Evolutionary conservation across 2,113 vertebrate genomes (phyloP), one percentile per base, ranked within the genome.

Genomic region (Marcusenius ussheri): DNA sequence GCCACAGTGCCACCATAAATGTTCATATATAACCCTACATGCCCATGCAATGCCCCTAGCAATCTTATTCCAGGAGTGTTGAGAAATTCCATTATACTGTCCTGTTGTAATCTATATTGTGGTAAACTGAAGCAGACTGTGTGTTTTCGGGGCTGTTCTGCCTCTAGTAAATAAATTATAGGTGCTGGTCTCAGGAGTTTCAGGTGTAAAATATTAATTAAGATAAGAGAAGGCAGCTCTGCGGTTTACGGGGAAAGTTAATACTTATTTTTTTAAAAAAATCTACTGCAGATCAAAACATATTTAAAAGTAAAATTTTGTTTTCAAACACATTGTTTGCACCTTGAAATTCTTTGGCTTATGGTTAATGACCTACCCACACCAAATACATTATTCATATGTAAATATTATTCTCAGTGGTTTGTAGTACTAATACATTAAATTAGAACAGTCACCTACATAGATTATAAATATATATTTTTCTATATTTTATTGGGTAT

Each of bases 201-300:
- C 47, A 86, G 83, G 24, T 86, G 45, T 86, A 24, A 86, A 86
- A 86, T 49, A 49, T 86, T 47, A 47, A 85, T 85, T 85, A 85
- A 47, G 46, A 85, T 42, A 85, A 85, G 46, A 85, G 45, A 27
- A 27, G 42, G 11, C 35, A 80, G 74, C 10, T 39, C 31, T 80
- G 35, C 10, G 0, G 74, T 19, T 42, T 42, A 15, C 6, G 0
- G 10, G 35, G 35, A 80, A 80, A 80, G 35, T 42, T 15, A 74
- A 77, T 77, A 39, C 66, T 42, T 42, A 5, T 31, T 27, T 70
- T 8, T 47, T 47, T 62, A 62, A 27, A 66, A 66, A 66, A 77
- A 77, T 7, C 31, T 42, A 80, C 35, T 6, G 15, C 74, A 50
- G n/a, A 11, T 86, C 11, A 50, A 50, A 86, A 24, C 45, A 86